Conservation (phyloP, 2,888 invertebrate genomes). For the Leptogaster cylindrica region DNA sequence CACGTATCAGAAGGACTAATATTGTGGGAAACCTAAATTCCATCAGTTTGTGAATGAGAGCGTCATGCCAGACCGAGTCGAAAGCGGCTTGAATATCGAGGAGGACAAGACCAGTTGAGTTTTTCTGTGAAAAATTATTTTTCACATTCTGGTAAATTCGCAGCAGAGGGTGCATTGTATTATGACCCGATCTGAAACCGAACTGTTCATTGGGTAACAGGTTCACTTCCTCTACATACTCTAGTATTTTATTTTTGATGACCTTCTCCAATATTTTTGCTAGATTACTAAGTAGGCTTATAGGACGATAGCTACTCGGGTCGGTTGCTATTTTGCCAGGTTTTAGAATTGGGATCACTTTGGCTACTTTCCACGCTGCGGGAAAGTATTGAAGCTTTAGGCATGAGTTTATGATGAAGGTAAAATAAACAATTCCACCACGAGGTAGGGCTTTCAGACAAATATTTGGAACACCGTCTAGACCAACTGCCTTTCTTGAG, state of each 20-base stretch:
- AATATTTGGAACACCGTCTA: not conserved
- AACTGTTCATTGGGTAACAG: not conserved
- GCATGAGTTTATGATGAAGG: not conserved
- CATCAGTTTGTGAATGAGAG: not conserved
- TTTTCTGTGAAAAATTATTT: not conserved
- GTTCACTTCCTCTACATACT: not conserved
- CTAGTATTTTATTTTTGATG: not conserved
- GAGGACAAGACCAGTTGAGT: not conserved
- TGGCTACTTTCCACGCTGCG: not conserved
- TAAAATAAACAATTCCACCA: not conserved
- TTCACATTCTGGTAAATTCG: not conserved
- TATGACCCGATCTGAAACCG: not conserved
- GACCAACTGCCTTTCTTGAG: not conserved
- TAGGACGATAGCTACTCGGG: not conserved
- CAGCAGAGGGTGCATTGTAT: not conserved
- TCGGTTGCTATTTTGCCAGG: not conserved
- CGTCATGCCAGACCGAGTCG: not conserved
- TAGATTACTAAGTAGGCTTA: not conserved
- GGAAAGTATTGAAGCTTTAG: not conserved
- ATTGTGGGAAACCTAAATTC: not conserved
- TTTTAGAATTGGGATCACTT: not conserved
- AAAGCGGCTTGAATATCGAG: not conserved
- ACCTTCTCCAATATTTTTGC: not conserved
- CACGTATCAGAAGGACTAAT: too few relatives aligned
- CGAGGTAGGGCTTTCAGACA: not conserved